Conservation (phyloP, 2,113 vertebrate genomes). For the Peromyscus maniculatus region DNA sequence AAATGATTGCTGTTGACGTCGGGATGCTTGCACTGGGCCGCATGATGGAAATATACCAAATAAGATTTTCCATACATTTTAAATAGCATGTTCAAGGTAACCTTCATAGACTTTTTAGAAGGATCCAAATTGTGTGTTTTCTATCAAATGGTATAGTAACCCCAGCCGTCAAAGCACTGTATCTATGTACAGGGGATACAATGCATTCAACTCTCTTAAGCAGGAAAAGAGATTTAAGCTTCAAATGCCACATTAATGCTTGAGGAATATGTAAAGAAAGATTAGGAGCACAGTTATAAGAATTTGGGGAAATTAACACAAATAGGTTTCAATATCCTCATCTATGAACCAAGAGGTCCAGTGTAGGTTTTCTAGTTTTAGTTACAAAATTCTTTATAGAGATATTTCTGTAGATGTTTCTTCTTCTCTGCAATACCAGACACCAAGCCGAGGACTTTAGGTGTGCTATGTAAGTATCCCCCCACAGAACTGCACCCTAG, state of each 20-base stretch:
- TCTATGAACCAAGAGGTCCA: background rate
- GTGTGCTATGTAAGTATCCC: background rate
- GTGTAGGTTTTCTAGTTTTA: background rate
- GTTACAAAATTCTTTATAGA: background rate
- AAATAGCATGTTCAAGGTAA: background rate
- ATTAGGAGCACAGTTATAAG: background rate
- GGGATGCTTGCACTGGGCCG: background rate
- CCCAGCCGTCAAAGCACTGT: background rate
- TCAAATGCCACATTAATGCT: background rate
- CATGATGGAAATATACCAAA: background rate
- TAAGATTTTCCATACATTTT: background rate
- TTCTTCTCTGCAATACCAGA: background rate
- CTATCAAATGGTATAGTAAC: background rate
- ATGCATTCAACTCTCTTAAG: background rate
- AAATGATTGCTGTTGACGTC: background rate
- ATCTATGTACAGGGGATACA: background rate
- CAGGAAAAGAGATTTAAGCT: background rate
- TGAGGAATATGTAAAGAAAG: constrained; percentile 16
- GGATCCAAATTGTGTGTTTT: background rate
- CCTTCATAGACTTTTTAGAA: background rate
- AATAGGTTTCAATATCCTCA: background rate
- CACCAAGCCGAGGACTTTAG: background rate
- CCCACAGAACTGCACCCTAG: background rate
- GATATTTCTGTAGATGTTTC: background rate
- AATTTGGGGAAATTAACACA: background rate